phyloP scores from a whole-genome alignment of 2,888 invertebrate species.

The Periphyllus acericola region DNA sequence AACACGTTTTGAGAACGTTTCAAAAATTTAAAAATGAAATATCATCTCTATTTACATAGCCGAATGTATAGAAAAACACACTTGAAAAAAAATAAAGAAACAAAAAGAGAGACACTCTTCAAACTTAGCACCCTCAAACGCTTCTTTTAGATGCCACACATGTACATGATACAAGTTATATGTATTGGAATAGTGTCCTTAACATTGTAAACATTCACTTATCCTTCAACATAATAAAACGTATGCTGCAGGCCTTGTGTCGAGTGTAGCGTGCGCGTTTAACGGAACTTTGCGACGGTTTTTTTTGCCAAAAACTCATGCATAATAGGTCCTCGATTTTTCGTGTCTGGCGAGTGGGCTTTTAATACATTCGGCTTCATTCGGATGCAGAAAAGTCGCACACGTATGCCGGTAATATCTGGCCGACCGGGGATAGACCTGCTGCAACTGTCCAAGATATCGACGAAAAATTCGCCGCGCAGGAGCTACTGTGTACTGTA shows the following conservation, averaged over 20 bases:
- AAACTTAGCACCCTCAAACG: conserved; percentile 10
- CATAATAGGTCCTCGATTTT: neutral
- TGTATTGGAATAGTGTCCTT: conserved; percentile 14
- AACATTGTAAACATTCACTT: conserved; percentile 20
- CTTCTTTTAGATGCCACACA: conserved; percentile 4
- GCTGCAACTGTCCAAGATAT: too few species aligned
- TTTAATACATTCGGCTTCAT: neutral
- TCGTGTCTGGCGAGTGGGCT: neutral
- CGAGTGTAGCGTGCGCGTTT: neutral
- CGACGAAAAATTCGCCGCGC: too few species aligned
- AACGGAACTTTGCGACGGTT: neutral
- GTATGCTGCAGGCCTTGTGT: neutral
- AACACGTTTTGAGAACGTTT: neutral
- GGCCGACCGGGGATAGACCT: too few species aligned
- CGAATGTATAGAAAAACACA: neutral
- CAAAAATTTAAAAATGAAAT: neutral
- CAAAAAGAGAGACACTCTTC: neutral
- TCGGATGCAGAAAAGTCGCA: neutral
- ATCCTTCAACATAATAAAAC: conserved; percentile 9
- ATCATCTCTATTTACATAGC: neutral
- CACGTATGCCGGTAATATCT: neutral
- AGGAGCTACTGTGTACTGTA: neutral
- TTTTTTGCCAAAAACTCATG: neutral
- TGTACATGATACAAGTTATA: too few species aligned
- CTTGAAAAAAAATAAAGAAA: neutral